A percentile compares a stretch with the other conserved stretches of the same genome.
phyloP scores from a whole-genome alignment of 2,113 vertebrate species.

The Oreochromis aureus region DNA sequence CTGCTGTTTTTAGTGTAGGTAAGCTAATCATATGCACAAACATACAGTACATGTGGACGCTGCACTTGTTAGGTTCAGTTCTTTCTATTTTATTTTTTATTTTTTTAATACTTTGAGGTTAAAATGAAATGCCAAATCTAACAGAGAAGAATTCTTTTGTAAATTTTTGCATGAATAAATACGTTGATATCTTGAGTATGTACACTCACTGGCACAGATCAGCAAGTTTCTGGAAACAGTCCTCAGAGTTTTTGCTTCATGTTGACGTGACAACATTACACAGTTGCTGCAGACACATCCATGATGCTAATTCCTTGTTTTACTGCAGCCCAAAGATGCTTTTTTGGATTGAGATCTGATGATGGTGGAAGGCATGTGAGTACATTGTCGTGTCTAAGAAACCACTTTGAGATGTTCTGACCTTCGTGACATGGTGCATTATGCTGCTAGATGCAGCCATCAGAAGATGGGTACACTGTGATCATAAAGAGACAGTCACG shows the following conservation, averaged over 20 bases:
- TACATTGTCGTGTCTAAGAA: neutral
- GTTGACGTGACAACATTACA: neutral
- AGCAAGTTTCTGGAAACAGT: neutral
- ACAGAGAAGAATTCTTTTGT: neutral
- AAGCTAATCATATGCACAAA: neutral
- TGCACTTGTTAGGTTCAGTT: neutral
- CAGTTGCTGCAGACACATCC: neutral
- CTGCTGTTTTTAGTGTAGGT: neutral
- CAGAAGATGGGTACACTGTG: neutral
- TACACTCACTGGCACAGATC: fast-evolving
- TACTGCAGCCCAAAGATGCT: neutral
- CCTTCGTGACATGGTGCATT: neutral
- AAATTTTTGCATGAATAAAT: neutral
- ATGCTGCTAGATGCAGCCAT: fast-evolving
- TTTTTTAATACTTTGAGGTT: neutral
- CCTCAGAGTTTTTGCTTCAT: neutral
- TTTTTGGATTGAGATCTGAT: neutral
- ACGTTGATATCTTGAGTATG: neutral
- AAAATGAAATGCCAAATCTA: neutral
- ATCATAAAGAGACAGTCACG: neutral
- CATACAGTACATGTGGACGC: neutral
- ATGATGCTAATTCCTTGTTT: neutral
- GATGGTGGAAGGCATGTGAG: neutral
- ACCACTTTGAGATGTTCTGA: neutral
- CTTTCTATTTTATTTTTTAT: neutral